Percentiles rank a stretch among this genome's conserved stretches.
Evolutionary conservation across 2,888 invertebrate genomes (phyloP).

Genomic region (Eupithecia subumbrata): DNA sequence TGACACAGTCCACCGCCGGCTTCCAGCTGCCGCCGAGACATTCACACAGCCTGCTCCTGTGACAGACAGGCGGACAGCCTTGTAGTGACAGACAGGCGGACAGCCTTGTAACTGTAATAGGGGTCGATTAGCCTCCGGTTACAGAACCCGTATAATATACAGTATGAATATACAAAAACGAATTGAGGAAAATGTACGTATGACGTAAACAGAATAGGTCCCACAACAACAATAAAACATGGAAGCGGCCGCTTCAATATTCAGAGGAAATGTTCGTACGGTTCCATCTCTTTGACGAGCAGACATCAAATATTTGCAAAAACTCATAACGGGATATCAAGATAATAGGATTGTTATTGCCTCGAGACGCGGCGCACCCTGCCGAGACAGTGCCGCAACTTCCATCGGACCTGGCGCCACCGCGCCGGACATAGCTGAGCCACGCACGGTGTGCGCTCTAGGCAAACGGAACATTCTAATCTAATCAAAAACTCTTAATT

Average conservation of each 20-base stretch:
- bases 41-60: background rate
- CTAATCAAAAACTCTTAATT: too few relatives aligned
- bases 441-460: too few relatives aligned
- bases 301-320: slow-evolving; percentile 23
- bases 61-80: background rate
- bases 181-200: background rate
- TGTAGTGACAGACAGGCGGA: background rate
- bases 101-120: background rate
- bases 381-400: background rate
- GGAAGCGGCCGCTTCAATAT: slow-evolving; percentile 17
- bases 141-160: background rate
- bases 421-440: too few relatives aligned
- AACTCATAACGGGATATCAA: slow-evolving; percentile 18
- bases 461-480: too few relatives aligned
- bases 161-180: background rate
- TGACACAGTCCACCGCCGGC: background rate
- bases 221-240: slow-evolving; percentile 8
- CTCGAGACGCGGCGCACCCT: background rate
- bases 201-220: slow-evolving; percentile 11
- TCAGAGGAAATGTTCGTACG: slow-evolving; percentile 10
- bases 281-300: slow-evolving; percentile 1
- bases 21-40: background rate
- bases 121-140: background rate
- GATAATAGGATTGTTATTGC: slow-evolving; percentile 9
- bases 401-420: background rate